These are phyloP conservation scores for Schizaphis graminum DNA, from an alignment of 2,888 invertebrate species.

Conservation along the genomic window DNA sequence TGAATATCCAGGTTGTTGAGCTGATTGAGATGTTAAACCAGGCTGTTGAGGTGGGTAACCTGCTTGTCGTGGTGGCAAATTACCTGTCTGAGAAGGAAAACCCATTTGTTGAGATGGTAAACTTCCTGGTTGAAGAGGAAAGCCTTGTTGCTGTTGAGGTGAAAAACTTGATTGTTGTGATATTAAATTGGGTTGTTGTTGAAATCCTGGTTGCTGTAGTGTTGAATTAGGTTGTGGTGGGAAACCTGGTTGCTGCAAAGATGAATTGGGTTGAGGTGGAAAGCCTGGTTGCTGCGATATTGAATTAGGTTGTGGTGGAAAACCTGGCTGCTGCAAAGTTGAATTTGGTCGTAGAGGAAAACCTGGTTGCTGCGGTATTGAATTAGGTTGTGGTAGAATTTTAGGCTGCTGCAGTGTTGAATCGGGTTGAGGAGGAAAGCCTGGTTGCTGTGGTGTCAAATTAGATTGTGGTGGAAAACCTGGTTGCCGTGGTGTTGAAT, in stretches of 20 bases:
- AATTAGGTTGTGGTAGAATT: slow-evolving; percentile 66
- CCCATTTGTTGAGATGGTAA: slow-evolving; percentile 58
- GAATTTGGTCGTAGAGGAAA: slow-evolving; percentile 67
- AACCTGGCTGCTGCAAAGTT: neutral
- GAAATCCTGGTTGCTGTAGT: slow-evolving; percentile 68
- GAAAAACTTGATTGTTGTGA: slow-evolving; percentile 23
- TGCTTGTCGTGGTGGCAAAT: slow-evolving; percentile 6
- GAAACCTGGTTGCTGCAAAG: slow-evolving; percentile 49
- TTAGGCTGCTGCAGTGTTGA: neutral
- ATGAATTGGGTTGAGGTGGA: neutral
- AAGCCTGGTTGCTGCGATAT: neutral
- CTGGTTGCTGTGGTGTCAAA: slow-evolving; percentile 62
- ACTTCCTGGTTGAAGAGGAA: slow-evolving; percentile 55
- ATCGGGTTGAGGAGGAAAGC: slow-evolving; percentile 68
- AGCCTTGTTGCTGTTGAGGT: slow-evolving; percentile 8
- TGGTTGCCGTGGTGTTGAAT: neutral
- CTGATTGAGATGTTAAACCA: slow-evolving; percentile 40
- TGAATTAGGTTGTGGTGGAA: slow-evolving; percentile 48
- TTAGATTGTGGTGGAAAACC: slow-evolving; percentile 38
- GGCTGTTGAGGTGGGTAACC: slow-evolving; percentile 39
- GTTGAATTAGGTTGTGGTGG: neutral
- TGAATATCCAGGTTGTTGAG: slow-evolving; percentile 68
- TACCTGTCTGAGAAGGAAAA: slow-evolving; percentile 14
- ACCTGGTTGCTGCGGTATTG: slow-evolving; percentile 67
- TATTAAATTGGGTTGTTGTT: slow-evolving; percentile 66